phyloP scores from a whole-genome alignment of 2,113 vertebrate genomes.

The Argyrosomus japonicus region DNA sequence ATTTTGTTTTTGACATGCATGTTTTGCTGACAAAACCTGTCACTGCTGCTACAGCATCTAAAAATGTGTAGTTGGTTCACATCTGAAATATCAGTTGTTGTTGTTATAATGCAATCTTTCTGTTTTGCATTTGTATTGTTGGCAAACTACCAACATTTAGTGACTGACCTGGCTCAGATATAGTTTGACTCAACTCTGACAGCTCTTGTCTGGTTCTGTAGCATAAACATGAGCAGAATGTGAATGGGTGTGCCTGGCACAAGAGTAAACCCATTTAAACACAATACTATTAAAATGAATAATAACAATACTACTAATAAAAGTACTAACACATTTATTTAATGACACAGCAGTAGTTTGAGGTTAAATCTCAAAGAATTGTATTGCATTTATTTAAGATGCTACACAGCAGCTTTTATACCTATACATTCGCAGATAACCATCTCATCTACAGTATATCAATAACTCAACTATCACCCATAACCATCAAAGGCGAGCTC shows the following conservation, averaged over 20 bases:
- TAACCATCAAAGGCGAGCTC: not conserved
- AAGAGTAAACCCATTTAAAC: not conserved
- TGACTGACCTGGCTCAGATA: not conserved
- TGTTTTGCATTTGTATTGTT: not conserved
- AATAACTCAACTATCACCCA: not conserved
- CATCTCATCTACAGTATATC: not conserved
- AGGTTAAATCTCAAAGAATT: no score
- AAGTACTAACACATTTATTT: no score
- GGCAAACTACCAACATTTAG: not conserved
- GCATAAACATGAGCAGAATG: slow-evolving; percentile 2
- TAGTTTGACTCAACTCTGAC: not conserved
- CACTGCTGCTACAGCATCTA: not conserved
- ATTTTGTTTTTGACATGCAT: not conserved
- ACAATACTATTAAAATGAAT: not conserved
- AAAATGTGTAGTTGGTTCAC: not conserved
- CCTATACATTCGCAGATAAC: not conserved
- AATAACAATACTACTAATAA: not conserved
- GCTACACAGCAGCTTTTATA: not conserved
- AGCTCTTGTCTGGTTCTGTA: slow-evolving; percentile 5
- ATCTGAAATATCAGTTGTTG: not conserved
- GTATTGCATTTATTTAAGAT: not conserved
- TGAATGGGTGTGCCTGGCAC: not conserved
- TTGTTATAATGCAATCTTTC: not conserved
- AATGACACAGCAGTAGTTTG: no score
- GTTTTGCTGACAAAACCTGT: not conserved